Evolutionary conservation across 2,797 vertebrate species (phyloP).

Genomic region (Leptoclinus maculatus): DNA sequence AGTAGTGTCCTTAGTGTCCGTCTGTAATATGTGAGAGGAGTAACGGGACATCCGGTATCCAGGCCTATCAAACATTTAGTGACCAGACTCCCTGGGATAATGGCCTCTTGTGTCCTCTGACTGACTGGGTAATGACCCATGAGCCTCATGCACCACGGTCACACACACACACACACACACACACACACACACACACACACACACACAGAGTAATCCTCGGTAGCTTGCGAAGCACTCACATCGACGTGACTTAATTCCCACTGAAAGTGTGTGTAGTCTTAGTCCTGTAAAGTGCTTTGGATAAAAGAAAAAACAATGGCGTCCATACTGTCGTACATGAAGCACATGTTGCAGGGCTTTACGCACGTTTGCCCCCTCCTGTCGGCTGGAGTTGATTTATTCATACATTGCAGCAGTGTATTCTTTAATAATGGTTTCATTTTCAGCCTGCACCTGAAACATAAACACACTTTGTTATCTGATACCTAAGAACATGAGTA

Average conservation of each 20-base stretch:
- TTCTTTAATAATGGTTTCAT: conserved; percentile 70
- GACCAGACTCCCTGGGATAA: conserved; percentile 57
- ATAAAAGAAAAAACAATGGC: conserved; percentile 7
- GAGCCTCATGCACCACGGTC: conserved; percentile 33
- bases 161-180: conserved; percentile 11
- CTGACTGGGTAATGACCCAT: conserved; percentile 68
- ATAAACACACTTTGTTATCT: conserved; percentile 59
- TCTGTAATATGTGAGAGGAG: conserved; percentile 34
- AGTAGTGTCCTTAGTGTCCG: not conserved
- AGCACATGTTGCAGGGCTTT: conserved; percentile 12
- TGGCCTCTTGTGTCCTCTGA: conserved; percentile 62
- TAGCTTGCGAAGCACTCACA: conserved; percentile 14
- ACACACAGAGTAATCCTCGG: conserved; percentile 29
- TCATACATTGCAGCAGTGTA: conserved; percentile 52
- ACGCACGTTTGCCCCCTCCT: conserved; percentile 20
- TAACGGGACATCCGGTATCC: conserved; percentile 63
- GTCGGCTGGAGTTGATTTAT: conserved; percentile 57
- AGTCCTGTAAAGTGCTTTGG: conserved; percentile 12
- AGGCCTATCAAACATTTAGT: conserved; percentile 74
- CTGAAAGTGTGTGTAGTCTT: conserved; percentile 10
- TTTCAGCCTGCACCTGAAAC: conserved; percentile 69
- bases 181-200: not conserved
- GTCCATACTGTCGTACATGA: conserved; percentile 6
- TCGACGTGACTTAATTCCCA: conserved; percentile 5
- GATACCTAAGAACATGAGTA: conserved; percentile 37